Base-by-base conservation (phyloP, 2,888 invertebrate species). In the Corbicula japonica region DNA sequence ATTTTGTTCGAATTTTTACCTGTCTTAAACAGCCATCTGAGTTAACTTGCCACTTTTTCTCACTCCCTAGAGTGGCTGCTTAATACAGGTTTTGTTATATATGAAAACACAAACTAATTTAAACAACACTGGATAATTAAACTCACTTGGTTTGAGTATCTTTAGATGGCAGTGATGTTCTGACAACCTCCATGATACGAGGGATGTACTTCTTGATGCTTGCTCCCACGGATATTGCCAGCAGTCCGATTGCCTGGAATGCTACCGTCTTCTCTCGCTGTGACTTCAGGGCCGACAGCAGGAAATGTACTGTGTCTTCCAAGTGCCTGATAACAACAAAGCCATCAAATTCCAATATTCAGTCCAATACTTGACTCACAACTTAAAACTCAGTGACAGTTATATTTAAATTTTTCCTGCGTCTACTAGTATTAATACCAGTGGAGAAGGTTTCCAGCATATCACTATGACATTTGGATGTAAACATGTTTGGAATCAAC, bases 221-320 rank as follows among this genome's bases (percentile, higher is more conserved):
- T 70, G 95, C 95, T 87, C 96, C 96, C 0, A 98, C 96, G 26
- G 98, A 98, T 1, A 98, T 96, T 0, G 98, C 97, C 90, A 99
- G 96, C 18, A 98, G 95, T 1, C 98, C 99, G 56, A 98, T 95
- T 2, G 98, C 97, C 26, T 97, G 96, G 91, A 98, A 98, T 0
- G 98, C 98, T 90, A 96, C 95, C 60, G 97, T 96, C 76, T 96
- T 95, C 91, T 98, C 98, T 88, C 96, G 96, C 52, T 96, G 95
- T 21, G 90, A 86, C 85, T 89, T 91, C 62, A 98, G 93, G 38
- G 96, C 96, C 26, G 95, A 94, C 60, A 98, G 94, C 72, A 98
- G 94, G 93, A 98, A 97, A 82, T 95, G 95, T 94, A 98, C 96
- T 0, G 97, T 91, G 38, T 92, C 92, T 10, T 88, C 87, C 28